These are phyloP conservation scores for Myotis pilosus DNA, from an alignment of 2,797 vertebrate genomes.

Conservation along the genomic window DNA sequence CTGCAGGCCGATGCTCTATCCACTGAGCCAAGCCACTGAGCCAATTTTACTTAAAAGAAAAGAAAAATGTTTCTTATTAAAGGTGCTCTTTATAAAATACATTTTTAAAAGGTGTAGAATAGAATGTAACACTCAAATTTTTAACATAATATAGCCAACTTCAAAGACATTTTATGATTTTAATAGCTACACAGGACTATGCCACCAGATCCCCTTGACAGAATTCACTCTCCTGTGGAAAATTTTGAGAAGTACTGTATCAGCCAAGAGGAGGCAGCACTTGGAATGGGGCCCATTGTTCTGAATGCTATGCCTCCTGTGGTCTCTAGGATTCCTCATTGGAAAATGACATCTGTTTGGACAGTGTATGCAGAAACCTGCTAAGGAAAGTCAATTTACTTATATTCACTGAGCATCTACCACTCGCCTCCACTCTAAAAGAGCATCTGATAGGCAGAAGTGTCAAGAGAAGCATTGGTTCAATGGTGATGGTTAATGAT, in stretches of 20 bases:
- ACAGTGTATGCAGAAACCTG: neutral
- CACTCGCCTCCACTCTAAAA: neutral
- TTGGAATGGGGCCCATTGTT: neutral
- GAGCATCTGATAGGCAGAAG: neutral
- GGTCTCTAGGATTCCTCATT: neutral
- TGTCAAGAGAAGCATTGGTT: neutral
- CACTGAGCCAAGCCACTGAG: too few species aligned
- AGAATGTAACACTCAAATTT: neutral
- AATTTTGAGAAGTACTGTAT: neutral
- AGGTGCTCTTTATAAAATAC: neutral
- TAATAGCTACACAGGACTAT: neutral
- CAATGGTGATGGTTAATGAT: neutral
- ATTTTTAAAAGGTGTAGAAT: neutral
- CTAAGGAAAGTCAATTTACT: neutral
- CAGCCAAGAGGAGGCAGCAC: neutral
- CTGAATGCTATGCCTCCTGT: neutral
- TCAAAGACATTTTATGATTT: neutral
- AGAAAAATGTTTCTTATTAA: neutral
- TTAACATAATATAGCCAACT: neutral
- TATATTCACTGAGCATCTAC: neutral
- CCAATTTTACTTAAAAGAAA: too few species aligned
- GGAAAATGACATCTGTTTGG: neutral
- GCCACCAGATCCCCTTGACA: neutral
- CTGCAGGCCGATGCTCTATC: too few species aligned
- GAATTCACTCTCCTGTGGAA: neutral